Percentiles rank a stretch among this genome's conserved stretches.
These are phyloP conservation scores for Lophotriccus pileatus DNA, from an alignment of 2,797 vertebrate species.

Conservation along the genomic window DNA sequence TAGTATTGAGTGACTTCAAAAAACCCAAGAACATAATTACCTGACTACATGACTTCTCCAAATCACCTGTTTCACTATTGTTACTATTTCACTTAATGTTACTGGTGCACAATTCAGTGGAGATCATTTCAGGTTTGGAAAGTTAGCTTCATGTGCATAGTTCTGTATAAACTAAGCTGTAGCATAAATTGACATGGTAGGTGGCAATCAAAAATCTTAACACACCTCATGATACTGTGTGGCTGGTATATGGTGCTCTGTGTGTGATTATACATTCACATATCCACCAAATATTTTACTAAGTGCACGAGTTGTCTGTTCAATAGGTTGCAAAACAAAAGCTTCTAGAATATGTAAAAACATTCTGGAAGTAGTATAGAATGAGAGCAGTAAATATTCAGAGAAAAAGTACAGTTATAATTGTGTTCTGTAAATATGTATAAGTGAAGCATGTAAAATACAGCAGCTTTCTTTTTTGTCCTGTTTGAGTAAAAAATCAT, in stretches of 20 bases:
- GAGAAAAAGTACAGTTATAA: neutral
- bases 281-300: neutral
- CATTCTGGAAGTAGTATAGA: neutral
- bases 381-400: neutral
- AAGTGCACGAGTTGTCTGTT: neutral
- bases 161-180: neutral
- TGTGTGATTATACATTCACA: neutral
- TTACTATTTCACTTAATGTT: neutral
- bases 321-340: neutral
- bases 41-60: too few species aligned
- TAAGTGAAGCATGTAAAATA: neutral
- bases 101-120: neutral
- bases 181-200: neutral
- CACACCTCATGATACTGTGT: accelerated
- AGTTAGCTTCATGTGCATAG: neutral
- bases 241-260: neutral
- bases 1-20: neutral
- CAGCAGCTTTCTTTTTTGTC: accelerated
- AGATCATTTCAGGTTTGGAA: neutral
- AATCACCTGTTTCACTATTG: neutral
- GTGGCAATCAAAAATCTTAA: neutral
- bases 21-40: neutral
- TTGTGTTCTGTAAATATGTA: neutral
- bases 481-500: neutral
- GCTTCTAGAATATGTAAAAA: neutral